A percentile compares a stretch with the other conserved stretches of the same genome.
phyloP scores from a whole-genome alignment of 2,797 vertebrate genomes.

The Gobio occitaniae region DNA sequence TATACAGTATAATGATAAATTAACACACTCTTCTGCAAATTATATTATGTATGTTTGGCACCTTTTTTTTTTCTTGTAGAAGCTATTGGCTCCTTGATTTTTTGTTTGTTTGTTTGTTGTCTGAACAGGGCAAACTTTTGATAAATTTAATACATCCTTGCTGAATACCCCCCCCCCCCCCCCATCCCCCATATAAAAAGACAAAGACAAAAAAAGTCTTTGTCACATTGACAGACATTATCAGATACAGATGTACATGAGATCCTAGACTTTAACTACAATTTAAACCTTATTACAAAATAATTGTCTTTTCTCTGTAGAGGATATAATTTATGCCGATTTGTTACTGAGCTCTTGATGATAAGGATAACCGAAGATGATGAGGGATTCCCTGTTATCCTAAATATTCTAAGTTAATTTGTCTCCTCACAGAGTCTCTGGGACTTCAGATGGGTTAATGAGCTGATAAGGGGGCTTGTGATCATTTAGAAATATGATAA shows the following conservation, averaged over 20 bases:
- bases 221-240: not conserved
- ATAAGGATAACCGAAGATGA: conserved; percentile 14
- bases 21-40: not conserved
- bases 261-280: not conserved
- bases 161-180: not conserved
- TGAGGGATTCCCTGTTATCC: conserved; percentile 27
- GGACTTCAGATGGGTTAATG: conserved; percentile 34
- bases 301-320: not conserved
- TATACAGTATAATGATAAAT: too few species aligned
- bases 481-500: conserved; percentile 49
- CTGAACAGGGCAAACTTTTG: not conserved
- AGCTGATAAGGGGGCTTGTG: conserved; percentile 27
- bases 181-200: not conserved
- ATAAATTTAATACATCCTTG: not conserved
- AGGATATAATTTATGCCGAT: conserved; percentile 14
- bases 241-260: not conserved
- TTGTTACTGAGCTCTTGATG: conserved; percentile 18
- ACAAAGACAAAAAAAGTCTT: not conserved
- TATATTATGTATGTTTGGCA: not conserved
- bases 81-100: too few species aligned
- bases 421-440: conserved; percentile 10
- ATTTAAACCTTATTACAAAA: not conserved
- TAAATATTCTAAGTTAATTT: conserved; percentile 25
- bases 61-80: too few species aligned
- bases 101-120: too few species aligned